Percentiles rank a stretch among this genome's conserved stretches.
These are phyloP conservation scores for Acinonyx jubatus DNA, from an alignment of 2,113 vertebrate species.

Conservation along the genomic window DNA sequence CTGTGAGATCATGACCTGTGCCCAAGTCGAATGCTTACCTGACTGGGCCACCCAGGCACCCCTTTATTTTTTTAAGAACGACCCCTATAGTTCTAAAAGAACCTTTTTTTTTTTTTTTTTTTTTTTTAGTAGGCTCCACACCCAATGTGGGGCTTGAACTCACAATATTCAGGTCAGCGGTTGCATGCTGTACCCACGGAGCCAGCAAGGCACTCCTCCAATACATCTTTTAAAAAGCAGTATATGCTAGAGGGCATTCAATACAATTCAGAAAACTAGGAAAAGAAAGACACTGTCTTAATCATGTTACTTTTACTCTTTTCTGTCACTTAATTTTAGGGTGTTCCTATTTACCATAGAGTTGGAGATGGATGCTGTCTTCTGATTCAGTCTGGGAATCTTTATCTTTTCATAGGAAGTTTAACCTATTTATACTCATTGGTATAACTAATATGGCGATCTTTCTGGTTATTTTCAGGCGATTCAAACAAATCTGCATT, in stretches of 20 bases:
- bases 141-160: not conserved
- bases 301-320: not conserved
- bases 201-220: not conserved
- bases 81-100: not conserved
- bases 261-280: constrained; percentile 11
- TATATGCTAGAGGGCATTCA: not conserved
- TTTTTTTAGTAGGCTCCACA: not conserved
- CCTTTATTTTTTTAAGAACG: not conserved
- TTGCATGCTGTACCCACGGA: not conserved
- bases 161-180: not conserved
- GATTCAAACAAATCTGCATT: not conserved
- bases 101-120: not conserved
- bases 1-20: too few relatives aligned
- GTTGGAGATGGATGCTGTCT: not conserved
- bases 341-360: not conserved
- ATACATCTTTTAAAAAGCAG: not conserved
- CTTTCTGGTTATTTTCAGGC: not conserved
- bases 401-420: not conserved
- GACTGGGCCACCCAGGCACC: too few relatives aligned
- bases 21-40: too few relatives aligned
- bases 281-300: not conserved
- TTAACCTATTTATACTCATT: not conserved
- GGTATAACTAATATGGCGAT: not conserved
- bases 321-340: not conserved
- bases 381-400: not conserved